Evolutionary conservation across 2,113 vertebrate genomes (phyloP).

Genomic region (Rhipidura dahli): DNA sequence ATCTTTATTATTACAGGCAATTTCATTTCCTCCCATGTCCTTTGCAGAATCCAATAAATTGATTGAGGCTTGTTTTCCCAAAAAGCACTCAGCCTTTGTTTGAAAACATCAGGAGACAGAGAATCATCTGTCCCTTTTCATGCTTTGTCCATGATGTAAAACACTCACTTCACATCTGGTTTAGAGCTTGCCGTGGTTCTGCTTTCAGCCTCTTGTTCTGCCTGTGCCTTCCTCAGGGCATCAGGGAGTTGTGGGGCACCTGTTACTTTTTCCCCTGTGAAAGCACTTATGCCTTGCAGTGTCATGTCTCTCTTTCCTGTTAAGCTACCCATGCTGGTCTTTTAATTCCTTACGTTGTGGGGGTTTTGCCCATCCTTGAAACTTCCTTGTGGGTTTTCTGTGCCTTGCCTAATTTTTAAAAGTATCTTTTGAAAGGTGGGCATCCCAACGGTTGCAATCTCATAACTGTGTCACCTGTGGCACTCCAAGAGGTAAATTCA

Average conservation of each 20-base stretch:
- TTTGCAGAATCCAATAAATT: neutral
- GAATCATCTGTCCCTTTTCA: neutral
- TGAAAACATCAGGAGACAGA: neutral
- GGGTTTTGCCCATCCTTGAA: neutral
- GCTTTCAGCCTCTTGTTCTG: neutral
- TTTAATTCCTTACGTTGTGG: neutral
- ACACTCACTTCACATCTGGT: rapidly evolving
- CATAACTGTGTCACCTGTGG: neutral
- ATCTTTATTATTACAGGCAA: neutral
- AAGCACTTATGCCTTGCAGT: neutral
- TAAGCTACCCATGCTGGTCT: neutral
- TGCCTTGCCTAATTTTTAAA: neutral
- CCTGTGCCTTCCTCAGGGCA: neutral
- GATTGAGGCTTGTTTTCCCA: neutral
- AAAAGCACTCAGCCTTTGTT: neutral
- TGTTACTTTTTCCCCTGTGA: neutral
- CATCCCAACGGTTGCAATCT: neutral
- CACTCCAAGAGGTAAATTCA: neutral
- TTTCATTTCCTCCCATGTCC: neutral
- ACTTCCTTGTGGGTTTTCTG: neutral
- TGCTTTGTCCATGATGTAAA: neutral
- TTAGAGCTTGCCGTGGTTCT: neutral
- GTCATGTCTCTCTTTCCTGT: neutral
- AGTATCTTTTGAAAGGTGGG: neutral
- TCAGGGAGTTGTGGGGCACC: neutral